Conservation (phyloP, 2,113 vertebrate species). For the Lepus americanus region DNA sequence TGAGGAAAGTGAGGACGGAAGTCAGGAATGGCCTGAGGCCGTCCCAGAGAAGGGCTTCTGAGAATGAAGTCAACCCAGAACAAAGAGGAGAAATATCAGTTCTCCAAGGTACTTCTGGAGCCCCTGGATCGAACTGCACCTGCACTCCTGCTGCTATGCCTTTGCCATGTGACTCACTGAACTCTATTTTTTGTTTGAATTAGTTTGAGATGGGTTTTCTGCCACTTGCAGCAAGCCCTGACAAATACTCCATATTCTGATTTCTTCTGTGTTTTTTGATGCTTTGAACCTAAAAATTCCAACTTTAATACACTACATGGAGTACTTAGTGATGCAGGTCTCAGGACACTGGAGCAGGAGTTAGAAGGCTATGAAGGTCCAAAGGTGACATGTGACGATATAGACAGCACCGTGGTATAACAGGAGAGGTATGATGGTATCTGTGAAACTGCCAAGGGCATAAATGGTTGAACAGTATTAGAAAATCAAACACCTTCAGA, state of each 20-base stretch:
- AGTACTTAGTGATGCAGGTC: background rate
- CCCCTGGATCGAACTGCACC: background rate
- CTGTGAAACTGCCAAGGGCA: conserved; percentile 4
- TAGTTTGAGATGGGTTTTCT: background rate
- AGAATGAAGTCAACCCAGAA: background rate
- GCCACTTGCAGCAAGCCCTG: no score
- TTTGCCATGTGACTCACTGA: background rate
- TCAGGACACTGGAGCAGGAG: background rate
- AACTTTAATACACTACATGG: background rate
- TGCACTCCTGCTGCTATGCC: background rate
- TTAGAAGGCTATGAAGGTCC: background rate
- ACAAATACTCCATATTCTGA: background rate
- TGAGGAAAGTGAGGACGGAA: background rate
- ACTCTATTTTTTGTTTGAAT: background rate
- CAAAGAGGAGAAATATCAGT: background rate
- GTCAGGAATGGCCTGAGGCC: background rate
- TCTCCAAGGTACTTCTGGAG: background rate
- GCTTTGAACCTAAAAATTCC: background rate
- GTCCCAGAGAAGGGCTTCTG: background rate
- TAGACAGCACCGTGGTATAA: background rate
- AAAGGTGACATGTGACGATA: background rate
- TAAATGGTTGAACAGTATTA: conserved; percentile 40
- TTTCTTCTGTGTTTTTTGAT: background rate
- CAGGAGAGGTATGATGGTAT: background rate
- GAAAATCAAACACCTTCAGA: conserved; percentile 60